These are phyloP conservation scores for Conus canariensis DNA, from an alignment of 2,888 invertebrate species.

Conservation along the genomic window DNA sequence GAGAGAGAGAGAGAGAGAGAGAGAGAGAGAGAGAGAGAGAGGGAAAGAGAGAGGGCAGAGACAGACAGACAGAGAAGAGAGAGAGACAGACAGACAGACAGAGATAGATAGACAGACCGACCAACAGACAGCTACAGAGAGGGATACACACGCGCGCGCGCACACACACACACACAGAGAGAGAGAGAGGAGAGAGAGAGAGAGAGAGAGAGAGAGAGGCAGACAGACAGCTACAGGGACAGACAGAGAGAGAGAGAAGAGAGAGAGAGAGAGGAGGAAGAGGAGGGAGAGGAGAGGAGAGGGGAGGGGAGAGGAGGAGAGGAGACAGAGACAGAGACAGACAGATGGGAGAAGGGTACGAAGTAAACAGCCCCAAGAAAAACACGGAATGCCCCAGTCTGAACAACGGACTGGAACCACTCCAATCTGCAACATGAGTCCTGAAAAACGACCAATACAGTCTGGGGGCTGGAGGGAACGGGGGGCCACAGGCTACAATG, in stretches of 20 bases:
- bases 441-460: no score
- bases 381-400: no score
- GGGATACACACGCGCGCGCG: neutral
- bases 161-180: neutral
- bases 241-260: neutral
- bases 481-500: no score
- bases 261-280: neutral
- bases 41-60: no score
- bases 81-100: neutral
- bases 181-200: constrained; percentile 11
- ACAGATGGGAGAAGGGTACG: no score
- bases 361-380: no score
- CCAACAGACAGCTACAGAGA: neutral
- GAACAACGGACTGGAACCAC: no score
- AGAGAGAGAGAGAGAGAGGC: neutral
- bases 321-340: neutral
- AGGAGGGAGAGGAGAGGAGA: neutral
- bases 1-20: no score
- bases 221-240: neutral
- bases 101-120: neutral
- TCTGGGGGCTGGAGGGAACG: no score
- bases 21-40: no score
- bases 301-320: neutral
- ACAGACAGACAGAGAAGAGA: neutral
- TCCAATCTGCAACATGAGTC: no score